Evolutionary conservation across 2,113 vertebrate species (phyloP).

Genomic region (Alosa alosa): DNA sequence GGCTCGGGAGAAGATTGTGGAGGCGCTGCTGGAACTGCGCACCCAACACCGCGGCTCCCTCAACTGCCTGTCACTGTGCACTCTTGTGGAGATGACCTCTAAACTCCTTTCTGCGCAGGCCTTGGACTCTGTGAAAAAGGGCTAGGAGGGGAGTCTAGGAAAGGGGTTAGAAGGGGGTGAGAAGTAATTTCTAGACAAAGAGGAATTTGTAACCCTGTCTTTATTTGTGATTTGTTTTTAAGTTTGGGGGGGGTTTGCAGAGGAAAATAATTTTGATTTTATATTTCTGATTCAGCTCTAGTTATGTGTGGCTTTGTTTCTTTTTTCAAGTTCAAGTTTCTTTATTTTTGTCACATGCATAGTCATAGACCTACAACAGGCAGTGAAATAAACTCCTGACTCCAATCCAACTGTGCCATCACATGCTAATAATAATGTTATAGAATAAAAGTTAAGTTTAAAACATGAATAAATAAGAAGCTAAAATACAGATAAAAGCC

Average conservation of each 20-base stretch:
- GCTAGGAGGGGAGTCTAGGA: neutral
- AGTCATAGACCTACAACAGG: too few relatives aligned
- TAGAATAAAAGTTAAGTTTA: too few relatives aligned
- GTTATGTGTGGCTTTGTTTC: conserved; percentile 50
- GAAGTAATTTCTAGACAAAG: conserved; percentile 52
- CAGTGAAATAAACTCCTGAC: too few relatives aligned
- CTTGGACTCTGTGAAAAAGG: neutral
- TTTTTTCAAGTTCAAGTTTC: neutral
- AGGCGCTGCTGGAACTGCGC: conserved; percentile 56
- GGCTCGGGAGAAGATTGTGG: conserved; percentile 49
- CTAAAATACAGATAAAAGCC: too few relatives aligned
- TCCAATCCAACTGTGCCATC: too few relatives aligned
- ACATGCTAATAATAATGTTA: too few relatives aligned
- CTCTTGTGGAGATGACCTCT: conserved; percentile 64
- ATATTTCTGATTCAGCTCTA: conserved; percentile 69
- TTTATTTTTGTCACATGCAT: too few relatives aligned
- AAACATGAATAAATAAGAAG: too few relatives aligned
- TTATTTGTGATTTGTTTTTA: conserved; percentile 47
- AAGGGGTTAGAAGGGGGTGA: too few relatives aligned
- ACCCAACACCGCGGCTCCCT: conserved; percentile 50
- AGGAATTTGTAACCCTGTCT: conserved; percentile 67
- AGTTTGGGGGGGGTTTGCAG: conserved; percentile 34
- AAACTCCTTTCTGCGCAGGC: conserved; percentile 52
- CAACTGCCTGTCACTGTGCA: conserved; percentile 53
- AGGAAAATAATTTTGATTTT: conserved; percentile 66